phyloP scores from a whole-genome alignment of 2,888 invertebrate genomes.

The Sepiola atlantica region DNA sequence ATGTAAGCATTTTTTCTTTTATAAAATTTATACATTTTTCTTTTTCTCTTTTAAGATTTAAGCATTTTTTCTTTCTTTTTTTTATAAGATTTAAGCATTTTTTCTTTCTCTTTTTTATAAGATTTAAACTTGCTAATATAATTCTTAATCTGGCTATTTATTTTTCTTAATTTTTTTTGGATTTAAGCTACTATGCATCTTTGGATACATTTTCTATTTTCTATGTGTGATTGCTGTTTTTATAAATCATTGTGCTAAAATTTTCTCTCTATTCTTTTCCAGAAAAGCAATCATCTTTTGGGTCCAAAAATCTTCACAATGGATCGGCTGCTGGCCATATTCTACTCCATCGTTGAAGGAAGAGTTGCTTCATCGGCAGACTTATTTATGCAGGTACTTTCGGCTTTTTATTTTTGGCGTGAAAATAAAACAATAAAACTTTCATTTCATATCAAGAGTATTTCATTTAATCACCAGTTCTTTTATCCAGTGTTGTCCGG shows the following conservation, averaged over 20 bases:
- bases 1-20: not conserved
- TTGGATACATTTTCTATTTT: no score
- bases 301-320: slow-evolving; percentile 90
- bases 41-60: no score
- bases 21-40: not conserved
- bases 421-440: slow-evolving; percentile 69
- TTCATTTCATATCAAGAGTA: not conserved
- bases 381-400: slow-evolving; percentile 83
- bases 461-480: not conserved
- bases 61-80: not conserved
- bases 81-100: not conserved
- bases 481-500: not conserved
- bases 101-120: no score
- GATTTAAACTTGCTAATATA: no score
- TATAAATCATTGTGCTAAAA: not conserved
- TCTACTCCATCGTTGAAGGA: slow-evolving; percentile 89
- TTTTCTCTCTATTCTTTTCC: slow-evolving; percentile 50
- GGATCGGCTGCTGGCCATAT: slow-evolving; percentile 89
- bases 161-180: no score
- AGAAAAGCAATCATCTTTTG: slow-evolving; percentile 76
- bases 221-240: not conserved
- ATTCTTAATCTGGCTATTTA: no score
- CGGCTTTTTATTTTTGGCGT: slow-evolving; percentile 55
- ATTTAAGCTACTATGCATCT: no score
- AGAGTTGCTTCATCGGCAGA: slow-evolving; percentile 89